These are phyloP conservation scores for Drosophila aldrichi DNA, from an alignment of 2,888 invertebrate genomes.

Conservation along the genomic window DNA sequence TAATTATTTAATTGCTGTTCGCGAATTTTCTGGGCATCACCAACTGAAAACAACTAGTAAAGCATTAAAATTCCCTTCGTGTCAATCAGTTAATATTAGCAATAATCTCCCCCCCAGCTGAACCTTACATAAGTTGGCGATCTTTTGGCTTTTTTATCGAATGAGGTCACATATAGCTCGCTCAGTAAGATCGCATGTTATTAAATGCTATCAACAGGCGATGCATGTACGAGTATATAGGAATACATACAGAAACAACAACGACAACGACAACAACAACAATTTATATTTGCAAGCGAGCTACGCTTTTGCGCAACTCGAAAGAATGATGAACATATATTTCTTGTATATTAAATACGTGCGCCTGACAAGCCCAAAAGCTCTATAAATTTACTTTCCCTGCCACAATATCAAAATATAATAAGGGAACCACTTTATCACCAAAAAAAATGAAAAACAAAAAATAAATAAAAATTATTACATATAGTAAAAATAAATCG, in stretches of 20 bases:
- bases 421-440: slow-evolving; percentile 2
- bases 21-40: neutral
- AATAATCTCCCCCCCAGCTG: neutral
- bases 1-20: neutral
- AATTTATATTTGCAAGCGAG: slow-evolving; percentile 9
- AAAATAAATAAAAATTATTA: slow-evolving; percentile 23
- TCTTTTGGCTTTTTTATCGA: slow-evolving; percentile 1
- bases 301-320: slow-evolving; percentile 24
- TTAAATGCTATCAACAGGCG: slow-evolving; percentile 5
- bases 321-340: slow-evolving; percentile 41
- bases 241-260: slow-evolving; percentile 3
- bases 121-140: neutral
- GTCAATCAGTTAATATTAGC: neutral
- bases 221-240: neutral
- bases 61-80: neutral
- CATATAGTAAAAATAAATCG: slow-evolving; percentile 32
- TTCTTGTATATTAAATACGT: slow-evolving; percentile 6
- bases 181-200: slow-evolving; percentile 2
- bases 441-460: neutral
- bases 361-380: slow-evolving; percentile 22
- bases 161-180: slow-evolving; percentile 22
- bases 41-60: neutral
- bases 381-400: slow-evolving; percentile 55
- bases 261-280: neutral
- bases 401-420: slow-evolving; percentile 9